phyloP scores from a whole-genome alignment of 2,888 invertebrate genomes.

The Diplolepis rosae region DNA sequence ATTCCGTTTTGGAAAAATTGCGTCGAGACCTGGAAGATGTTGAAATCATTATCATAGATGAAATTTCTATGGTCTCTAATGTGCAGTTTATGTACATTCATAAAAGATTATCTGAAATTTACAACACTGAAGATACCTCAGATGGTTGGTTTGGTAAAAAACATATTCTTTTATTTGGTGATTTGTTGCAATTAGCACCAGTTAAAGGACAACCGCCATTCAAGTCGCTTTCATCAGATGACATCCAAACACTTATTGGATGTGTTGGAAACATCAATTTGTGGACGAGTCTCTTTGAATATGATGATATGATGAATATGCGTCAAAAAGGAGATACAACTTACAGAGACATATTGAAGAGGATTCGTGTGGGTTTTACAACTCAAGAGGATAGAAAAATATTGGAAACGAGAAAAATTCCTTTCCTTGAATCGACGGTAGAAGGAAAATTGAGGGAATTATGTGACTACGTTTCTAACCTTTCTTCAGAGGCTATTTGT shows the following conservation, averaged over 20 bases:
- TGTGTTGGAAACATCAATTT: slow-evolving; percentile 50
- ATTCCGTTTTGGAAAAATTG: background rate
- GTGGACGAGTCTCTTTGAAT: slow-evolving; percentile 57
- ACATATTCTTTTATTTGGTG: slow-evolving; percentile 60
- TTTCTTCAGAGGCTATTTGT: slow-evolving; percentile 56
- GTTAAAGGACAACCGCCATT: slow-evolving; percentile 48
- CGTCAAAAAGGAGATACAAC: slow-evolving; percentile 46
- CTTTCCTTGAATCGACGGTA: slow-evolving; percentile 13
- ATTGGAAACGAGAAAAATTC: slow-evolving; percentile 36
- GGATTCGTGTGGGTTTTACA: slow-evolving; percentile 31
- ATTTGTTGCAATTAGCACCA: slow-evolving; percentile 63
- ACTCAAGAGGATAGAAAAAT: slow-evolving; percentile 21
- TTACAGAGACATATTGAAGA: slow-evolving; percentile 45
- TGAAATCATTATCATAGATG: slow-evolving; percentile 59
- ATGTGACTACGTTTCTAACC: slow-evolving; percentile 46
- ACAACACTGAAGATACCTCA: slow-evolving; percentile 53
- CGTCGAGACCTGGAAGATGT: slow-evolving; percentile 49
- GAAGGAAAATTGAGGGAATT: slow-evolving; percentile 46
- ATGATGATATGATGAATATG: slow-evolving; percentile 57
- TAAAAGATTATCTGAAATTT: slow-evolving; percentile 57
- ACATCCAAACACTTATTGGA: too few species aligned
- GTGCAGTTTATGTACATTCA: slow-evolving; percentile 50
- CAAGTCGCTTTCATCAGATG: too few species aligned
- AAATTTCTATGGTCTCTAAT: slow-evolving; percentile 57
- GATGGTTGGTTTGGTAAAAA: slow-evolving; percentile 62